Base-by-base conservation (phyloP, 2,113 vertebrate genomes). In the Cygnus atratus region DNA sequence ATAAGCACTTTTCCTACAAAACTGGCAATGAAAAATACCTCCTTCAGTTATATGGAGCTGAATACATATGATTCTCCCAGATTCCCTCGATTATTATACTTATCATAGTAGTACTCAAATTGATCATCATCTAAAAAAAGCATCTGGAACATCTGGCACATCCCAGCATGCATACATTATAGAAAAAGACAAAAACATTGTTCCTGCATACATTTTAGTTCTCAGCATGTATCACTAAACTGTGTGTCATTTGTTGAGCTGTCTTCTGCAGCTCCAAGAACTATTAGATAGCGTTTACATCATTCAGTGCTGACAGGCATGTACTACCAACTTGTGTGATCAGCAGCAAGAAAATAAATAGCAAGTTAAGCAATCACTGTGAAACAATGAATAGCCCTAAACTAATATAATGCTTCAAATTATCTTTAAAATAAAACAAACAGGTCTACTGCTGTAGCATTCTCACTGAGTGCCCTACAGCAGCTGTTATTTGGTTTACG, bases 141-240 rank as follows among this genome's bases (percentile, higher is more conserved):
- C 75, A 18, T 52, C 92, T 93, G 95, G 65, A 92, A 93, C 58
- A 96, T 57, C 76, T 97, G 92, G 90, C 78, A 50, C 82, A 84
- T 13, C 68, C 48, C 74, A 96, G 66, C 31, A 4, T 11, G 58
- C 46, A 6, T 21, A 43, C 83, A 22, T 87, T 74, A 71, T 17
- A 74, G 61, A 17, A 94, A 83, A 80, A 8, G 6, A 25, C 48
- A 50, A 50, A 50, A 50, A 50, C 54, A 11, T 15, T 15, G 77
- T 1, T 65, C 94, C 29, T 84, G 93, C 75, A n/a, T 58, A 75
- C 41, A 76, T 92, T 96, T 95, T 61, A 93, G 61, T 44, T 91
- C 86, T 88, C 95, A 63, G 18, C 54, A 39, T 61, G 72, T 93
- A 5, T 66, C 85, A 70, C 70, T 91, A 87, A 91, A 91, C 46